These are phyloP conservation scores for Montipora foliosa DNA, from an alignment of 64 coral and sea anemone species.

Conservation along the genomic window DNA sequence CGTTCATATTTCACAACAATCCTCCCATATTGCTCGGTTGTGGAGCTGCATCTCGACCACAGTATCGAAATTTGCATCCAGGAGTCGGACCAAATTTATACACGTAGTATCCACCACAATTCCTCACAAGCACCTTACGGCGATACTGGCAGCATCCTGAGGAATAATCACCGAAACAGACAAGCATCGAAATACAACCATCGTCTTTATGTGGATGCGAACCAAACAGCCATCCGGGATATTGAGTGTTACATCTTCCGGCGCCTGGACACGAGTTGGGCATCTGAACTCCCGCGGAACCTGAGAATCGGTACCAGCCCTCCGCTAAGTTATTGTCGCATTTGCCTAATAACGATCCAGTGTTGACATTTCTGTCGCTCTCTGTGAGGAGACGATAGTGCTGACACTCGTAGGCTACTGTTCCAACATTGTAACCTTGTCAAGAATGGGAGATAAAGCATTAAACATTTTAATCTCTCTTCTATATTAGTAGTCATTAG, in stretches of 20 bases:
- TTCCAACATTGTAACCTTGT: conserved; percentile 80
- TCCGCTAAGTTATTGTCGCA: conserved; percentile 88
- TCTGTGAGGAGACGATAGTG: conserved; percentile 85
- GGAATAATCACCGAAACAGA: conserved; percentile 79
- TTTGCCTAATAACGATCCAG: conserved; percentile 44
- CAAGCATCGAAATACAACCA: conserved; percentile 70
- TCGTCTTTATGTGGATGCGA: conserved; percentile 77
- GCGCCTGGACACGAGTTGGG: conserved; percentile 36
- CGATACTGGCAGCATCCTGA: conserved; percentile 67
- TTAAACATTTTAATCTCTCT: no score
- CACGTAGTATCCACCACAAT: conserved; percentile 88
- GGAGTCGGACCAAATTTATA: conserved; percentile 76
- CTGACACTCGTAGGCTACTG: conserved; percentile 86
- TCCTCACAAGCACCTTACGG: conserved; percentile 73
- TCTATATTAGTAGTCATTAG: no score
- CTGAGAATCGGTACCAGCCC: conserved; percentile 89
- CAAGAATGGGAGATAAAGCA: not conserved
- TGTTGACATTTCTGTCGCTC: conserved; percentile 61
- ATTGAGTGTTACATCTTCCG: conserved; percentile 69
- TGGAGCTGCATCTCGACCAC: conserved; percentile 28
- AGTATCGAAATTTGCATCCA: conserved; percentile 75
- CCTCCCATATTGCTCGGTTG: not conserved
- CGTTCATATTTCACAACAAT: not conserved
- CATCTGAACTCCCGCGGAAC: conserved; percentile 79
- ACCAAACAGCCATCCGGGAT: conserved; percentile 88